These are phyloP conservation scores for Paramacrobiotus metropolitanus DNA, from an alignment of 1,140 invertebrate species.

Conservation along the genomic window DNA sequence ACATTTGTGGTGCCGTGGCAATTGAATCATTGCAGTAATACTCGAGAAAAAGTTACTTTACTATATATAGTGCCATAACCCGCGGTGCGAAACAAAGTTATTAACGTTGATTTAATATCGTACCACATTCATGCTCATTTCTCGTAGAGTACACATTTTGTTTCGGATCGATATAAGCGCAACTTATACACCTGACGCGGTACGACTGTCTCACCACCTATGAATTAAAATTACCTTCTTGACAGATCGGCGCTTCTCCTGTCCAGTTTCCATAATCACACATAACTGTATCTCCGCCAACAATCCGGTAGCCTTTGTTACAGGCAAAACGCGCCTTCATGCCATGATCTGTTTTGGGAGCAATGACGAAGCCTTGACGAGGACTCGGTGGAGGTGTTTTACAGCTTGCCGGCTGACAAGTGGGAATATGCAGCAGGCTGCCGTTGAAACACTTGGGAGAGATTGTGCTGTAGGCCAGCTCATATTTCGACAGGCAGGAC, in stretches of 20 bases:
- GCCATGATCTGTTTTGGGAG: constrained; percentile 79
- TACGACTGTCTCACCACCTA: too few species aligned
- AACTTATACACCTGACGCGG: too few species aligned
- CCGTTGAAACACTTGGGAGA: constrained; percentile 72
- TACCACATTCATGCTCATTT: too few species aligned
- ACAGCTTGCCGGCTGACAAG: constrained; percentile 48
- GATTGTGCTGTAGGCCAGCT: constrained; percentile 46
- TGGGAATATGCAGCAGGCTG: constrained; percentile 76
- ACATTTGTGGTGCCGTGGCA: too few species aligned
- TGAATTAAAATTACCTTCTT: constrained; percentile 38
- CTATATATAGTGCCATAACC: too few species aligned
- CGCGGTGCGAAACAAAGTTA: too few species aligned
- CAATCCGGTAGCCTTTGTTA: constrained; percentile 60
- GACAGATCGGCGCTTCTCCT: constrained; percentile 51
- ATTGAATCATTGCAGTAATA: too few species aligned
- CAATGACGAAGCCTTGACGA: constrained; percentile 76
- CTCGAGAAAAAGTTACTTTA: too few species aligned
- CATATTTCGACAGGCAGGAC: constrained; percentile 60
- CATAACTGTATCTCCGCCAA: constrained; percentile 37
- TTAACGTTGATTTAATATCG: too few species aligned
- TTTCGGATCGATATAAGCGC: too few species aligned
- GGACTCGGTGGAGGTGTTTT: constrained; percentile 63
- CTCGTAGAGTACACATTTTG: too few species aligned
- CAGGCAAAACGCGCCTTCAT: constrained; percentile 75
- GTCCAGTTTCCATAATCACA: constrained; percentile 84